Conservation (phyloP, 2,888 invertebrate species). For the Fissipunctia ypsillon region DNA sequence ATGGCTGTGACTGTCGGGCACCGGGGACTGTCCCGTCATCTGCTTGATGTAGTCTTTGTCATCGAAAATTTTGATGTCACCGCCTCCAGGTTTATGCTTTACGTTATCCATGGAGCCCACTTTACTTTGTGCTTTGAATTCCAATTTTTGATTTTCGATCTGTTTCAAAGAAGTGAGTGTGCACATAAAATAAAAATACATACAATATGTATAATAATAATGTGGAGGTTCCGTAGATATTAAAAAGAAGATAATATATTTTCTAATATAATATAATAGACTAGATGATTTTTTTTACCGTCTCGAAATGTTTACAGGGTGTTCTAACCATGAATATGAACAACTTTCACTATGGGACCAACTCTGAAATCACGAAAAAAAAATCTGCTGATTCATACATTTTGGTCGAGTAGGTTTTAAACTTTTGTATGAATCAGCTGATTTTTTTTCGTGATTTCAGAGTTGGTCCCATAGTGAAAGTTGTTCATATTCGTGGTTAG, state of each 20-base stretch:
- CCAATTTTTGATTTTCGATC: conserved; percentile 97
- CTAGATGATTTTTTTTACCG: too few relatives aligned
- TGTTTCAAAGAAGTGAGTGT: conserved; percentile 89
- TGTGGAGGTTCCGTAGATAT: conserved; percentile 60
- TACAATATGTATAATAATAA: conserved; percentile 57
- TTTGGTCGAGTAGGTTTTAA: too few relatives aligned
- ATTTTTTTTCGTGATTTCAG: too few relatives aligned
- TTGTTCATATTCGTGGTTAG: too few relatives aligned
- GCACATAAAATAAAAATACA: conserved; percentile 79
- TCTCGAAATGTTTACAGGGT: too few relatives aligned
- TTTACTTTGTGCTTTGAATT: conserved; percentile 97
- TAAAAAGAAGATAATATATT: not conserved
- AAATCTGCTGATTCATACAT: too few relatives aligned
- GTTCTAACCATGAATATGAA: too few relatives aligned
- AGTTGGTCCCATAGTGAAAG: too few relatives aligned
- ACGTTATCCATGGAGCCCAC: conserved; percentile 97
- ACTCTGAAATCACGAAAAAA: too few relatives aligned
- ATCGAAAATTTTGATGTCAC: conserved; percentile 98
- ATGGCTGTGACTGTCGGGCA: conserved; percentile 81
- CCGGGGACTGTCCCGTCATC: conserved; percentile 88
- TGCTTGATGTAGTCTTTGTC: conserved; percentile 97
- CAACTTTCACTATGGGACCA: too few relatives aligned
- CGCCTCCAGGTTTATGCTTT: conserved; percentile 97
- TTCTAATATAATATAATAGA: too few relatives aligned
- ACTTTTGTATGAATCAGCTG: too few relatives aligned